These are phyloP conservation scores for Reticulitermes speratus DNA, from an alignment of 1,140 invertebrate species.

Conservation along the genomic window DNA sequence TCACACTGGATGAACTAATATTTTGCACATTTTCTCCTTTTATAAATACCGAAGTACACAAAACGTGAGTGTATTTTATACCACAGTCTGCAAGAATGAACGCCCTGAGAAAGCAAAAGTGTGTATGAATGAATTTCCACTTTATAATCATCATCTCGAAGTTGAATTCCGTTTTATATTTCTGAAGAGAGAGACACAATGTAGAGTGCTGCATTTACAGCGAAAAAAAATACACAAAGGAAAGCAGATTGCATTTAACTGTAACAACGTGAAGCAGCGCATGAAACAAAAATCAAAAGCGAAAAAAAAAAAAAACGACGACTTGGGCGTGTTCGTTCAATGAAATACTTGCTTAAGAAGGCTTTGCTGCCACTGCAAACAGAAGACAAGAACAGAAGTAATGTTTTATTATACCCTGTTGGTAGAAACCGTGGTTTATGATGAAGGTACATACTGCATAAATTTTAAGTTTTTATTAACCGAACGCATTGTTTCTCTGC, in stretches of 20 bases:
- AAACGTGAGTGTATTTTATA: not conserved
- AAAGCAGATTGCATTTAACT: not conserved
- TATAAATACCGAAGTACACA: not conserved
- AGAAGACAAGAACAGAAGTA: not conserved
- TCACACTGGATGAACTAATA: no score
- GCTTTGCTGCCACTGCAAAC: no score
- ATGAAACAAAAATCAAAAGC: not conserved
- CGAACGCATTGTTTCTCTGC: no score
- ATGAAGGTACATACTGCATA: no score
- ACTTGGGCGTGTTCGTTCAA: no score
- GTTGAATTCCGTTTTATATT: not conserved
- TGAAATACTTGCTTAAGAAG: no score
- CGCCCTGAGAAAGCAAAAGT: not conserved
- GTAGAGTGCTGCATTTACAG: no score
- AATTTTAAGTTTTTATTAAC: no score
- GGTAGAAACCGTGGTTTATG: not conserved
- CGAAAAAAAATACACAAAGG: not conserved
- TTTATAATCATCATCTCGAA: not conserved
- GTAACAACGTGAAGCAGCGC: not conserved
- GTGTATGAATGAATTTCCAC: not conserved
- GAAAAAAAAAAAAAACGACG: not conserved
- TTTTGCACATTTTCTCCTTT: no score
- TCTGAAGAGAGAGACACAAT: not conserved
- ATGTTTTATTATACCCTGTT: not conserved
- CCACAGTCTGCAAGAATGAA: not conserved